These are phyloP conservation scores for Enchytraeus crypticus DNA, from an alignment of 2,888 invertebrate species.

Conservation along the genomic window DNA sequence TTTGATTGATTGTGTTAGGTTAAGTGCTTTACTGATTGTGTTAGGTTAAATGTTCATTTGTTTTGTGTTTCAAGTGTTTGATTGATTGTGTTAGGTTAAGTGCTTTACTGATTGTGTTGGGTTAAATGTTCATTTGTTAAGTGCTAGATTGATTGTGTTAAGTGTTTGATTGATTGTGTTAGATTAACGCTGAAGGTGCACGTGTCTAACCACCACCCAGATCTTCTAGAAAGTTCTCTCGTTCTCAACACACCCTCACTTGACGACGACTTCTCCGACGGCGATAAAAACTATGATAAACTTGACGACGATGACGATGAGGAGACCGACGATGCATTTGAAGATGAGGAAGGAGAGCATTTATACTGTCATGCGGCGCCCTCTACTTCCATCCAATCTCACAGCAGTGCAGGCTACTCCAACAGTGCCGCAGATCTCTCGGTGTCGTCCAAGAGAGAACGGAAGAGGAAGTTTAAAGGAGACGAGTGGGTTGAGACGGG, in stretches of 20 bases:
- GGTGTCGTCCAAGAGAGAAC: background rate
- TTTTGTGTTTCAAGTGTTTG: too few species aligned
- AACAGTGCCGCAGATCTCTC: background rate
- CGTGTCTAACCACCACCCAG: constrained; percentile 15
- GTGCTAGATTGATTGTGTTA: too few species aligned
- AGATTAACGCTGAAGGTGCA: constrained; percentile 15
- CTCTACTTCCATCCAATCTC: background rate
- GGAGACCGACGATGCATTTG: background rate
- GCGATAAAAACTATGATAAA: background rate
- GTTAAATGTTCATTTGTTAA: too few species aligned
- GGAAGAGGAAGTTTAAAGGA: constrained; percentile 8
- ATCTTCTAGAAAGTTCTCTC: background rate
- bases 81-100: too few species aligned
- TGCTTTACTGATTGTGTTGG: too few species aligned
- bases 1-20: too few species aligned
- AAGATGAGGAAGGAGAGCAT: constrained; percentile 7
- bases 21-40: too few species aligned
- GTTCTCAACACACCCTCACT: background rate
- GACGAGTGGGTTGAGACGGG: background rate
- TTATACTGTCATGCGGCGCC: too few species aligned
- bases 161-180: too few species aligned
- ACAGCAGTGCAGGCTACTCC: background rate
- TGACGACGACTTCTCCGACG: background rate
- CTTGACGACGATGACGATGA: constrained; percentile 1
- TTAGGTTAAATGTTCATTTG: too few species aligned